phyloP scores from a whole-genome alignment of 1,140 invertebrate species.

The Aphis gossypii region DNA sequence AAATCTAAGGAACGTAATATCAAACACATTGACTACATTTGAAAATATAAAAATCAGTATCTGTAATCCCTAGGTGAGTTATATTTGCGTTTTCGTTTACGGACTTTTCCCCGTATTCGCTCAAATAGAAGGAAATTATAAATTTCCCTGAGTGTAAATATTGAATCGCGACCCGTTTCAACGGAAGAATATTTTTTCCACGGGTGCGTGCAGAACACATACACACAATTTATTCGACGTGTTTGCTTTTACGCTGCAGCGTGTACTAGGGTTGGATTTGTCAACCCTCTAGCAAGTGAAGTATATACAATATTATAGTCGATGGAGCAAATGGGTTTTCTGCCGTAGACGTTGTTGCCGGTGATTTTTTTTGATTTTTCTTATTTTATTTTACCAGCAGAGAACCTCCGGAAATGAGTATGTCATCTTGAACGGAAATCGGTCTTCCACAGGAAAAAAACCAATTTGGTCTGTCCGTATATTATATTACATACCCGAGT shows the following conservation, averaged over 20 bases:
- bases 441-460: conserved; percentile 20
- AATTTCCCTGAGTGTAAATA: conserved; percentile 47
- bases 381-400: neutral
- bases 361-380: conserved; percentile 16
- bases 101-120: neutral
- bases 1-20: neutral
- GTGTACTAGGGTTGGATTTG: conserved; percentile 11
- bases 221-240: neutral
- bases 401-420: conserved; percentile 47
- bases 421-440: conserved; percentile 53
- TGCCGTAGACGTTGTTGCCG: conserved; percentile 16
- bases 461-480: neutral
- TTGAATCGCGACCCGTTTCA: conserved; percentile 28
- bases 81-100: neutral
- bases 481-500: conserved; percentile 3
- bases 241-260: conserved; percentile 44
- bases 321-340: conserved; percentile 32
- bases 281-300: conserved; percentile 19
- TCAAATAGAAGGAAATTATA: conserved; percentile 50
- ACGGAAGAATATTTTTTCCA: conserved; percentile 24
- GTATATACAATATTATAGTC: neutral
- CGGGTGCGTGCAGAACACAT: neutral
- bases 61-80: neutral
- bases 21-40: neutral
- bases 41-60: neutral